Evolutionary conservation across 2,888 invertebrate genomes (phyloP), one percentile per base, ranked within the genome.

Genomic region (Orthonychiurus folsomi): DNA sequence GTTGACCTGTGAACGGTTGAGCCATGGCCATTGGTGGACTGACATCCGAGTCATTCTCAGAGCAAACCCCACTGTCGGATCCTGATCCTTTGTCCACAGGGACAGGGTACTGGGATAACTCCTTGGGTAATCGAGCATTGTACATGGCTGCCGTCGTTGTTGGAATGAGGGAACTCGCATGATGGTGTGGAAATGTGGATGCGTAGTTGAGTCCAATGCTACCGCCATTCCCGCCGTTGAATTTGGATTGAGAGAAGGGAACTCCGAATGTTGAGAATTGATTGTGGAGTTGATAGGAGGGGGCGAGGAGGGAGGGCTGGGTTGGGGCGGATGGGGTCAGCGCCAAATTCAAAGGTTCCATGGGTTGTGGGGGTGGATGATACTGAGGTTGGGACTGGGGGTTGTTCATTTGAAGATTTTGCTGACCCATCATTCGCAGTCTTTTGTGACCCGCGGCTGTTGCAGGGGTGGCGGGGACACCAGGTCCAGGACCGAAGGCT

Each of bases 41-140:
- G 27, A 66, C 66, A 50, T 71, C 71, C 24, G 66, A 67, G 54
- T 71, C 71, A 56, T 71, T 71, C 60, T 71, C 71, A 27, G 71
- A 71, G 60, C 71, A 69, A 59, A 71, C 69, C 12, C 71, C 71
- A 27, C 67, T 67, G 57, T 71, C 71, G 23, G 66, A 66, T 3
- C 71, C 71, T 18, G 67, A 66, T 37, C 71, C 69, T 60, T 70
- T 70, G 62, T 69, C 65, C 37, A 68, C 61, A 24, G 64, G 63
- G 25, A 66, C 62, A 57, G 63, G 64, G 26, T 48, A 47, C 27
- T 63, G 63, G n/a, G n/a, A n/a, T 58, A 54, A 24, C 18, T 24
- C 37, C 37, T 37, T 37, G 24, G 20, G 21, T 23, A 28, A 15
- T 28, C 26, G 9, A 21, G 9, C 21, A 21, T 21, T 60, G 23